Percentiles rank a stretch among this genome's conserved stretches.
These are phyloP conservation scores for Plagodis pulveraria DNA, from an alignment of 2,888 invertebrate species.

Conservation along the genomic window DNA sequence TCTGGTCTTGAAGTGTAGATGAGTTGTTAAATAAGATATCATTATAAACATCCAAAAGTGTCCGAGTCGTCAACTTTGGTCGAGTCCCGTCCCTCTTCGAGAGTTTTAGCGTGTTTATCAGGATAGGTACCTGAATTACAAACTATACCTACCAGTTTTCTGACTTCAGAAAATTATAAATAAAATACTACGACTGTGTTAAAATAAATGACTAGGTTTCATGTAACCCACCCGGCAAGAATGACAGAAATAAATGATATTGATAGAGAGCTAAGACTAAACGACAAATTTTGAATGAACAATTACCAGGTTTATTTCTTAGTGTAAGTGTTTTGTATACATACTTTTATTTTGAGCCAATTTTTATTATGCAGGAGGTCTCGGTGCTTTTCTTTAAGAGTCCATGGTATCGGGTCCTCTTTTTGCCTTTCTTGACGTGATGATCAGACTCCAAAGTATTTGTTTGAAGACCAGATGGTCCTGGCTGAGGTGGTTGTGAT, in stretches of 20 bases:
- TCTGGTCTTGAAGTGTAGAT: background rate
- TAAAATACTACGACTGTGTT: background rate
- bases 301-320: constrained; percentile 2
- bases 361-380: constrained; percentile 31
- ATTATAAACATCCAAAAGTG: too few relatives aligned
- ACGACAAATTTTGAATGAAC: background rate
- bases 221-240: background rate
- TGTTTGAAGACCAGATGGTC: constrained; percentile 10
- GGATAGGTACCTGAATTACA: background rate
- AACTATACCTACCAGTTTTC: background rate
- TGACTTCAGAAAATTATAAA: background rate
- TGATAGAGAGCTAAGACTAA: background rate
- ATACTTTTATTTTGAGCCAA: constrained; percentile 38
- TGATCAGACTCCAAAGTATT: background rate
- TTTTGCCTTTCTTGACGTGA: background rate
- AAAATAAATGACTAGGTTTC: background rate
- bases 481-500: background rate
- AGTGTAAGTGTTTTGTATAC: constrained; percentile 29
- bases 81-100: too few relatives aligned
- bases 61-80: too few relatives aligned
- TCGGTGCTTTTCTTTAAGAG: constrained; percentile 10
- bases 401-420: constrained; percentile 40
- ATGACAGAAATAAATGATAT: background rate
- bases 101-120: background rate
- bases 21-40: too few relatives aligned